These are phyloP conservation scores for Eristalis pertinax DNA, from an alignment of 2,888 invertebrate species.

Conservation along the genomic window DNA sequence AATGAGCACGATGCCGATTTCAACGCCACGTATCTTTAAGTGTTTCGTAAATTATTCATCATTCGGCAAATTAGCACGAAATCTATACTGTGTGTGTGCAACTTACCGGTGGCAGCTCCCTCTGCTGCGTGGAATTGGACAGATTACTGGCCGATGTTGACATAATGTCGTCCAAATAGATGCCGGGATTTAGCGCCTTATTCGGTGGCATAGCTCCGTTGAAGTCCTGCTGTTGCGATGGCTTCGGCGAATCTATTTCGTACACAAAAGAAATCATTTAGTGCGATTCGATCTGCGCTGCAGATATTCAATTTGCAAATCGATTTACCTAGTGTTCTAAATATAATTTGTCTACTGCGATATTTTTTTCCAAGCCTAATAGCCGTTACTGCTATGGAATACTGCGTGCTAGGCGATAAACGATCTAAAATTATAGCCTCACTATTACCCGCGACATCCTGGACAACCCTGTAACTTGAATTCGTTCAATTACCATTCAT, in stretches of 20 bases:
- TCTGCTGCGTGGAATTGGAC: conserved; percentile 77
- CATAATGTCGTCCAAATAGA: conserved; percentile 78
- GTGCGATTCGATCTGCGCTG: neutral
- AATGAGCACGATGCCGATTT: conserved; percentile 93
- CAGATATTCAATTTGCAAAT: conserved; percentile 4
- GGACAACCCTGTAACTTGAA: conserved; percentile 96
- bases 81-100: neutral
- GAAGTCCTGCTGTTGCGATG: conserved; percentile 89
- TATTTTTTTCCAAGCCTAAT: conserved; percentile 91
- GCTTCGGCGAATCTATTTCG: conserved; percentile 87
- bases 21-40: conserved; percentile 91
- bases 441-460: conserved; percentile 94
- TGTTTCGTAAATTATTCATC: conserved; percentile 7
- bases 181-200: conserved; percentile 57
- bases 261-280: neutral
- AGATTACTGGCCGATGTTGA: conserved; percentile 79
- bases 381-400: conserved; percentile 93
- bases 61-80: neutral
- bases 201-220: conserved; percentile 78
- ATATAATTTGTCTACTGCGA: conserved; percentile 93
- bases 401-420: conserved; percentile 92
- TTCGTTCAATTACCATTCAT: conserved; percentile 84
- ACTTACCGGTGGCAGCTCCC: conserved; percentile 81
- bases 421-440: conserved; percentile 92
- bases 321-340: conserved; percentile 90